Evolutionary conservation across 2,888 invertebrate species (phyloP), one percentile per base, ranked within the genome.

Genomic region (Creontiades dilutus): DNA sequence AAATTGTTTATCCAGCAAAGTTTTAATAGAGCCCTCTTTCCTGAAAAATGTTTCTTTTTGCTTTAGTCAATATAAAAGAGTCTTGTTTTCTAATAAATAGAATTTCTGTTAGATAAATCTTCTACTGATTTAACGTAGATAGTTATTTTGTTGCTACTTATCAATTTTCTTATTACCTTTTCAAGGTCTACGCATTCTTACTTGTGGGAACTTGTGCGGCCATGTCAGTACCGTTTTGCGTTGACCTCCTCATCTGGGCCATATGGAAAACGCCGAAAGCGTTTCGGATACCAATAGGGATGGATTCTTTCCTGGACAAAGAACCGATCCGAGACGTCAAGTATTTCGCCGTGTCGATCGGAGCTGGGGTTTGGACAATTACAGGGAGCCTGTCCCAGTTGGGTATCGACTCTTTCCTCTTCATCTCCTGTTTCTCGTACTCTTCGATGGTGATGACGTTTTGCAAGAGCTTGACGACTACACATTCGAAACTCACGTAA

Each of bases 401-500:
- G 61, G 61, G 61, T 19, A 3, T n/a, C 1, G 61, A 61, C 19
- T 0, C 61, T 4, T 61, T 61, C n/a, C 61, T 61, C n/a, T 61
- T 61, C 19, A 19, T 61, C 2, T 5, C 19, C 9, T 19, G n/a
- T 19, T 61, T n/a, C 9, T 61, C 61, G 19, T 61, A n/a, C 9
- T 61, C 61, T 1, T 61, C 61, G n/a, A 61, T 61, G 61, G 61
- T 61, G n/a, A 61, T n/a, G 61, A 61, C 61, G 61, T 61, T 61
- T 19, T 61, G 61, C 61, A 5, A 61, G 19, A 14, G 19, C n/a
- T 61, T 61, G 61, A 19, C 9, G 9, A 19, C n/a, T n/a, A n/a
- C n/a, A 9, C 61, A 14, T 19, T n/a, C 61, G 9, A 61, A 61
- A 3, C n/a, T n/a, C 61, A 61, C 61, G 61, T 61, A 61, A 61